Base-by-base conservation (phyloP, 1,140 invertebrate genomes). In the Drosophila nannoptera region DNA sequence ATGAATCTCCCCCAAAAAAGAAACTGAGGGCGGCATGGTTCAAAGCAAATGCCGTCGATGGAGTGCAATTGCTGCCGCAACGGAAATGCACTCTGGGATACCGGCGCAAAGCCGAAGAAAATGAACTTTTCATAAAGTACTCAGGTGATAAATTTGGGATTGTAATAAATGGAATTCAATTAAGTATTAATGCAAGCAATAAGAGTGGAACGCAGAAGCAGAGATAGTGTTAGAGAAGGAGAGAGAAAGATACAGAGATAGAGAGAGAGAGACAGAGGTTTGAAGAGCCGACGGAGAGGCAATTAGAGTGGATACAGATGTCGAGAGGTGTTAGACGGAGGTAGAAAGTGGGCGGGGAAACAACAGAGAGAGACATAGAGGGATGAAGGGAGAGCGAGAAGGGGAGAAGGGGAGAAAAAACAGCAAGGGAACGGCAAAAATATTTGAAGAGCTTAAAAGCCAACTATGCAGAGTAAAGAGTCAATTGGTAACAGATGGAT, bases 31-130 rank as follows among this genome's bases (percentile, higher is more conserved):
- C 64, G 64, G 64, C 64, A 11, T 38, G 31, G 31, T 50, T 66
- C 33, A 66, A 77, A 72, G 69, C 38, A 7, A 35, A 45, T 45
- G 56, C 29, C 38, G 38, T 61, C 56, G 56, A 68, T 73, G 40
- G 45, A 66, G 31, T 16, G 32, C 32, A 45, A 16, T 45, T 45
- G 43, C 22, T 33, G 31, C 22, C 11, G 32, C 35, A 56, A 14
- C n/a, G 42, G 54, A 43, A 56, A 45, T 56, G 54, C 54, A 45
- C 4, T 56, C 29, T 33, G 12, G 22, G 22, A 22, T 2, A 14
- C n/a, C 12, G 35, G 14, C 29, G 53, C 4, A 55, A 42, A 31
- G 9, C 4, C 35, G 4, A 43, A 31, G 16, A n/a, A 43, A 50
- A 50, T 50, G 3, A 50, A 16, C 49, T 35, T 50, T 50, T 14